Base-by-base conservation (phyloP, 1,140 invertebrate genomes). In the Formica selysi region DNA sequence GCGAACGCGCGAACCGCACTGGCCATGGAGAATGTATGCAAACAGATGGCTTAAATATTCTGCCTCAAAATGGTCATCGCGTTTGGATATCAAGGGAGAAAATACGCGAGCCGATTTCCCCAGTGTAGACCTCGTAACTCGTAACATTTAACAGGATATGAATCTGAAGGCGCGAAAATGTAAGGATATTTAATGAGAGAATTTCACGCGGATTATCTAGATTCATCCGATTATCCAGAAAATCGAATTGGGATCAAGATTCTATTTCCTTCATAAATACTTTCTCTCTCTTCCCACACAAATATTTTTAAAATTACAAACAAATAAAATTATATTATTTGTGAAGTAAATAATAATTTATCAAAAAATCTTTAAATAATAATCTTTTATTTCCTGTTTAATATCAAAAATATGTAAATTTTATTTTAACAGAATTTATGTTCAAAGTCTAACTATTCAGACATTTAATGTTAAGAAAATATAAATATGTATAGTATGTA, bases 21-120 rank as follows among this genome's bases (percentile, higher is more conserved):
- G 19, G 19, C 38, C 7, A 51, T 71, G 48, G 74, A n/a, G 71
- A 87, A 73, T 85, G 86, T 87, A 76, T 64, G 76, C 87, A 88
- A 88, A 88, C 88, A 88, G 87, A 80, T 44, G 32, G 57, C 22
- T 85, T 79, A 88, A 88, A 88, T 68, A 86, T 70, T 70, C 64
- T 62, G 29, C 78, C 41, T 7, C 80, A 73, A 76, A 70, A 85
- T 76, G 83, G 65, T 70, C 38, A 81, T 86, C 51, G 84, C 44
- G 62, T n/a, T 22, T 36, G 51, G 36, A 38, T 80, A 80, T 80
- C 51, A 65, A 70, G 44, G 29, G 78, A 57, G 65, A 70, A 80
- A 59, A 80, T 70, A 80, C 64, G 48, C n/a, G 32, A 16, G 1
- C 41, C 62, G 32, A 41, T 54, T n/a, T 36, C 57, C 36, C 44